A percentile compares a stretch with the other conserved stretches of the same genome.
Evolutionary conservation across 2,113 vertebrate species (phyloP).

Genomic region (Octodon degus): DNA sequence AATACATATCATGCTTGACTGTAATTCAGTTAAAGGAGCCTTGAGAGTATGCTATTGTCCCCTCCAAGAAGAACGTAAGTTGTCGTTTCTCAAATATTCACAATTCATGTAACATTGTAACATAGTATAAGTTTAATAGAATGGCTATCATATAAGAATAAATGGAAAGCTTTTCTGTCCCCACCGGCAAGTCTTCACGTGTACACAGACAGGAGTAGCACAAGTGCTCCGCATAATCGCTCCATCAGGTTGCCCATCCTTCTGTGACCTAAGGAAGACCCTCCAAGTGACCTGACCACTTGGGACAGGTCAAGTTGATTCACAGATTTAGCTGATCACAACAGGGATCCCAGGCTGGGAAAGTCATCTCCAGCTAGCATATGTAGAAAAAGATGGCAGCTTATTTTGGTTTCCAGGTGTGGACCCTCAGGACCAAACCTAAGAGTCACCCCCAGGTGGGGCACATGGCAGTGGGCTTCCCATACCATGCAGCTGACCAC

Average conservation of each 20-base stretch:
- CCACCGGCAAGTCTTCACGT: background rate
- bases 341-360: background rate
- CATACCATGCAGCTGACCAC: fast-evolving
- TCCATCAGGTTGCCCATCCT: background rate
- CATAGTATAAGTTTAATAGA: background rate
- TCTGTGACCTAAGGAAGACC: background rate
- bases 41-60: background rate
- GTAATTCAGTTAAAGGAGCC: background rate
- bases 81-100: constrained; percentile 25
- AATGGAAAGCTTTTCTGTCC: background rate
- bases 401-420: background rate
- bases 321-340: background rate
- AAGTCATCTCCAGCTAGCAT: background rate
- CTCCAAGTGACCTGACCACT: fast-evolving
- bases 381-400: background rate
- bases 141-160: constrained; percentile 8
- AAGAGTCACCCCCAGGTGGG: background rate
- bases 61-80: background rate
- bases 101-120: background rate
- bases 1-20: background rate
- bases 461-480: background rate
- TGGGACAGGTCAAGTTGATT: fast-evolving
- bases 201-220: fast-evolving
- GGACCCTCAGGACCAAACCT: background rate
- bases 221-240: background rate